Conservation (phyloP, 2,797 vertebrate species). For the Pipistrellus pygmaeus region DNA sequence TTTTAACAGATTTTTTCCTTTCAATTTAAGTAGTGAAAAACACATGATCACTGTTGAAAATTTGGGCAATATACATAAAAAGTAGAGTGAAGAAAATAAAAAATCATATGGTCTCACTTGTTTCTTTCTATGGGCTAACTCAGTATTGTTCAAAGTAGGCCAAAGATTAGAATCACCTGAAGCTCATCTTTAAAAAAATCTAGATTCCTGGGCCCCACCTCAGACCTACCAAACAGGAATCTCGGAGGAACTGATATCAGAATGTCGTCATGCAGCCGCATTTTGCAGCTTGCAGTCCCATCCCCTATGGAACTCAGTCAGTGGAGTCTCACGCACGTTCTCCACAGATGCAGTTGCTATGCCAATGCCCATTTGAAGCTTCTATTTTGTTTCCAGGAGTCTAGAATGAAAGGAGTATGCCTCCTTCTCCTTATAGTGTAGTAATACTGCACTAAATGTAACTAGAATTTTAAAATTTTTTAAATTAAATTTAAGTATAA, state of each 20-base stretch:
- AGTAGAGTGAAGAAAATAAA: neutral
- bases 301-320: neutral
- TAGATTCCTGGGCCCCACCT: neutral
- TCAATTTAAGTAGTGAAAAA: conserved; percentile 59
- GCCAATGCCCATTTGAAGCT: neutral
- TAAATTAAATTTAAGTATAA: conserved; percentile 1
- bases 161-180: neutral
- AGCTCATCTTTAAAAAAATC: neutral
- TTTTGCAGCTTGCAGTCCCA: neutral
- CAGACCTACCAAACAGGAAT: neutral
- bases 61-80: neutral
- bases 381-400: conserved; percentile 12
- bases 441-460: conserved; percentile 1
- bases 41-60: neutral
- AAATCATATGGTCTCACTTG: conserved; percentile 33
- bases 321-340: accelerated
- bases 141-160: neutral
- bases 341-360: neutral
- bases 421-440: neutral
- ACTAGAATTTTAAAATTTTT: neutral
- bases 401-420: neutral
- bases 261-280: accelerated
- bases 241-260: neutral
- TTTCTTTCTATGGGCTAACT: neutral
- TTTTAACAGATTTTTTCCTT: neutral